phyloP scores from a whole-genome alignment of 1,140 invertebrate genomes.

The Artemia franciscana region DNA sequence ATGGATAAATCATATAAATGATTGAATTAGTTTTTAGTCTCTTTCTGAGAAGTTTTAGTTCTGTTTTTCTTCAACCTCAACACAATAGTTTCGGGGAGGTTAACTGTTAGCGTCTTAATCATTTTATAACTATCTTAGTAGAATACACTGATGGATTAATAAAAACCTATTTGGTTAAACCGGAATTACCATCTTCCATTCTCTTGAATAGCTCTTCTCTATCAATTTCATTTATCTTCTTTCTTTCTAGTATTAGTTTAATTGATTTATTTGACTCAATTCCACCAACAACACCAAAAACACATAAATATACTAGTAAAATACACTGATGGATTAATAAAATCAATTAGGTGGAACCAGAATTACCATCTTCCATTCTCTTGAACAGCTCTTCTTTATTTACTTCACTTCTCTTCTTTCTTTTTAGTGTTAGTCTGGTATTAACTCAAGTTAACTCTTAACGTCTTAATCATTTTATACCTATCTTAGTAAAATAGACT shows the following conservation, averaged over 20 bases:
- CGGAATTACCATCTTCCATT: not conserved
- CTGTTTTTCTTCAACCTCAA: too few relatives aligned
- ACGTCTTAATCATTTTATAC: too few relatives aligned
- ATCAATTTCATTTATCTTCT: conserved; percentile 2
- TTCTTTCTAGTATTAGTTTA: not conserved
- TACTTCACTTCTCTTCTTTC: conserved; percentile 3
- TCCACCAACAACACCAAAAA: conserved; percentile 24
- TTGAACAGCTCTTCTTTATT: conserved; percentile 5
- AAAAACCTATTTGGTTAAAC: conserved; percentile 9
- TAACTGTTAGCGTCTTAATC: too few relatives aligned
- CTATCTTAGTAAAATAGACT: too few relatives aligned
- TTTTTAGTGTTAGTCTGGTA: not conserved
- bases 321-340: not conserved
- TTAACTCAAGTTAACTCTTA: too few relatives aligned
- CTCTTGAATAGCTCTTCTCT: conserved; percentile 8
- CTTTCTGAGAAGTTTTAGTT: too few relatives aligned
- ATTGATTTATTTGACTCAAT: not conserved
- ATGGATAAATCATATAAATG: too few relatives aligned
- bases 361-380: conserved; percentile 5
- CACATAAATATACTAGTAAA: too few relatives aligned
- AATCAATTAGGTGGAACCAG: conserved; percentile 9
- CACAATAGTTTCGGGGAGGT: too few relatives aligned
- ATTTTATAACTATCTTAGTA: too few relatives aligned
- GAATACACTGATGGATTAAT: not conserved
- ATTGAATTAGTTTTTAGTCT: too few relatives aligned